Base-by-base conservation (phyloP, 1,140 invertebrate genomes). In the Bombus huntii region DNA sequence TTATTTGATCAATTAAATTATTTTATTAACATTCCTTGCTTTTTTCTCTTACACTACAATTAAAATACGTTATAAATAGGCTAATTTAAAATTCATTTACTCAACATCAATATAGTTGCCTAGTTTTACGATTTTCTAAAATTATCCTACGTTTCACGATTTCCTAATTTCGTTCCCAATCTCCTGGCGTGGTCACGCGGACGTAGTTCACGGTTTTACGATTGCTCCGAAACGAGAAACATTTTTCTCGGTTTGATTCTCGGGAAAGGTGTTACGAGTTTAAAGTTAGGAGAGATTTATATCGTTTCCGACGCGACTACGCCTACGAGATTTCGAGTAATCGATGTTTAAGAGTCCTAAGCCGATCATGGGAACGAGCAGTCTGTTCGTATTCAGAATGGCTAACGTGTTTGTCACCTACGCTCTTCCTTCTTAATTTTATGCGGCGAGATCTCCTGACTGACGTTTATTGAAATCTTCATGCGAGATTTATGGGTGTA, bases 271-370 rank as follows among this genome's bases (percentile, higher is more conserved):
- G 62, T 78, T 85, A 62, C 77, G 53, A 59, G 77, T 80, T 85
- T 79, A 72, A 47, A 80, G 62, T 80, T 80, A 73, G 76, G 37
- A 22, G 34, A 80, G 77, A 85, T 80, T 80, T 73, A 85, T 80
- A 34, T 73, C 68, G 68, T 47, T 72, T n/a, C 77, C 31, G 39
- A 66, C 42, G 15, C 76, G 57, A 22, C 25, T 71, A 83, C 85
- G 74, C 85, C 85, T 47, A 87, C 85, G 62, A 83, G 37, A 81
- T 81, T 86, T 76, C 72, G 39, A 71, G 80, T 76, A 86, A 86
- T 86, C 85, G 78, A 87, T 76, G 75, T 87, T 83, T 78, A 83
- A 87, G 81, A 70, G 81, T 70, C 57, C 57, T 87, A 83, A 87
- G 74, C 81, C 74, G 75, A 87, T 87, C 85, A 83, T 65, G 59